phyloP scores from a whole-genome alignment of 2,113 vertebrate genomes.

The Notothenia rossii region DNA sequence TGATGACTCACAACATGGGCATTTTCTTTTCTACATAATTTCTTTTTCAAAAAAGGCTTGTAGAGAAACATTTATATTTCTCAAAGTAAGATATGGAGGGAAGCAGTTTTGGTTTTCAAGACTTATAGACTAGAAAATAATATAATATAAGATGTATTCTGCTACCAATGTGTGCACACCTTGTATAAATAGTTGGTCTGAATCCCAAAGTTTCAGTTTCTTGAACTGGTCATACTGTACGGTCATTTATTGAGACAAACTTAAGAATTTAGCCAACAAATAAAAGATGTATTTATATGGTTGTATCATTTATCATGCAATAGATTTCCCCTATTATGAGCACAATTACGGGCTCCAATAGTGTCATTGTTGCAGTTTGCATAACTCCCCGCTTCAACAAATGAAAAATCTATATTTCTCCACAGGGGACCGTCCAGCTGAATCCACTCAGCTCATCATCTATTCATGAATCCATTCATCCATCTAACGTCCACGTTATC shows the following conservation, averaged over 20 bases:
- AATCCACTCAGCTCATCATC: conserved; percentile 17
- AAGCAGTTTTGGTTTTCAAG: too few relatives aligned
- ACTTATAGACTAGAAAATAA: not conserved
- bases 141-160: not conserved
- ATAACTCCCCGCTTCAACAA: conserved; percentile 27
- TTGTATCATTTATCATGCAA: not conserved
- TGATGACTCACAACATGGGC: too few relatives aligned
- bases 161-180: not conserved
- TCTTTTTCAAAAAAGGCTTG: not conserved
- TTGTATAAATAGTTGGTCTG: not conserved
- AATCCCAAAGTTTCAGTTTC: not conserved
- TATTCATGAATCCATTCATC: conserved; percentile 16
- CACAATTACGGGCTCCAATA: not conserved
- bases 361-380: conserved; percentile 35
- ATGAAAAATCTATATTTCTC: conserved; percentile 40
- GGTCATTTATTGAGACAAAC: too few relatives aligned
- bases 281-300: not conserved
- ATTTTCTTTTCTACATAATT: not conserved
- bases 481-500: not conserved
- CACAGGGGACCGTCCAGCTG: conserved; percentile 13
- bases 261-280: too few relatives aligned
- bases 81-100: not conserved
- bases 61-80: not conserved
- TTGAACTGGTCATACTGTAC: too few relatives aligned
- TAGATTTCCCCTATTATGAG: conserved; percentile 6